Evolutionary conservation across 2,113 vertebrate species (phyloP).

Genomic region (Zeus faber): DNA sequence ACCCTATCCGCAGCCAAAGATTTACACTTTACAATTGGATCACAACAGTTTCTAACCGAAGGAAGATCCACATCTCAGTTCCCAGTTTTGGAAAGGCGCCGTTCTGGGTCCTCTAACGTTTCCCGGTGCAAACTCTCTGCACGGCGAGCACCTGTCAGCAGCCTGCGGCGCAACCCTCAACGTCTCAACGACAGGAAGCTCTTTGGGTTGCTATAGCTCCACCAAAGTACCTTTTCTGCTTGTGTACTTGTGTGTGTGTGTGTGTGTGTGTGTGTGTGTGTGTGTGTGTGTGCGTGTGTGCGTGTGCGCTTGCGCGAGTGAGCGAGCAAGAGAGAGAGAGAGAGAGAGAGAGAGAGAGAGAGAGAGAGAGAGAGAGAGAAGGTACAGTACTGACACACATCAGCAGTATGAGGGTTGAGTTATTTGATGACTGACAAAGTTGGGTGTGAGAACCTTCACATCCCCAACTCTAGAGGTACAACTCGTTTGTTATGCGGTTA

Average conservation of each 20-base stretch:
- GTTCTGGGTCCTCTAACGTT: constrained; percentile 67
- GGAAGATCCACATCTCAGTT: constrained; percentile 12
- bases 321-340: background rate
- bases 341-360: constrained; percentile 1
- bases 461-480: too few relatives aligned
- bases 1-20: too few relatives aligned
- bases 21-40: constrained; percentile 6
- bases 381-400: constrained; percentile 20
- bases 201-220: constrained; percentile 47
- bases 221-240: constrained; percentile 19
- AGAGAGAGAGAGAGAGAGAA: background rate
- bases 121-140: constrained; percentile 54
- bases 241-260: constrained; percentile 11
- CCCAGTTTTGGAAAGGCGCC: constrained; percentile 29
- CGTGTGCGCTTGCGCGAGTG: background rate
- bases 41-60: constrained; percentile 23
- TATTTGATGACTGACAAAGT: too few relatives aligned
- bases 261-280: constrained; percentile 2
- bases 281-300: constrained; percentile 15
- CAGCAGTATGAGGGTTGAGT: too few relatives aligned
- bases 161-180: constrained; percentile 59
- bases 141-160: constrained; percentile 65
- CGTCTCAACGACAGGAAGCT: constrained; percentile 76
- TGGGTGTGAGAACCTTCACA: too few relatives aligned
- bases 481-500: too few relatives aligned